Evolutionary conservation across 1,140 invertebrate genomes (phyloP).

Genomic region (Brachionus manjavacas): DNA sequence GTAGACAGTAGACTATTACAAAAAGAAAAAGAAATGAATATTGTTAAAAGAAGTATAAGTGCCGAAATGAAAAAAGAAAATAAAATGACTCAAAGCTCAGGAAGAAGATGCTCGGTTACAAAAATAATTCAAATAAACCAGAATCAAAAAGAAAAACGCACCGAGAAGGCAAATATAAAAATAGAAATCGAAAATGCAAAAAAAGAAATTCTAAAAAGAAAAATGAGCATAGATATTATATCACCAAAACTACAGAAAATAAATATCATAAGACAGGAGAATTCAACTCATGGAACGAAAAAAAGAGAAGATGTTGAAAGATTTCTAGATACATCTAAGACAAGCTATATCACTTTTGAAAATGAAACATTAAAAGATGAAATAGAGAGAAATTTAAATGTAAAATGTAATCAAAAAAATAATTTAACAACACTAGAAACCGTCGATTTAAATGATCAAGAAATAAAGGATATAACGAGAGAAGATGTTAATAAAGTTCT

Average conservation of each 20-base stretch:
- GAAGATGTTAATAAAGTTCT: too few species aligned
- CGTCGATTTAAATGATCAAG: too few species aligned
- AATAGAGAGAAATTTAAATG: background rate
- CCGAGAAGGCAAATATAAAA: background rate
- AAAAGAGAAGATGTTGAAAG: background rate
- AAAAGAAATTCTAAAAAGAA: slow-evolving; percentile 7
- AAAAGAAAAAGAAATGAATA: background rate
- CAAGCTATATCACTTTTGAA: background rate
- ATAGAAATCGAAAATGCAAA: background rate
- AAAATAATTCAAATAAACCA: slow-evolving; percentile 13
- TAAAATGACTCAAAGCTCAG: background rate
- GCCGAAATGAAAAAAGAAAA: background rate
- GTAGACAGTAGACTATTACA: background rate
- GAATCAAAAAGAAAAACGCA: background rate
- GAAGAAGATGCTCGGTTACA: background rate
- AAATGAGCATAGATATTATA: slow-evolving; percentile 5
- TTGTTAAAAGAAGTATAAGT: background rate
- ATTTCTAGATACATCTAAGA: background rate
- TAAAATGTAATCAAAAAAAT: too few species aligned
- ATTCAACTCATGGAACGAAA: background rate
- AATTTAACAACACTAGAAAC: too few species aligned
- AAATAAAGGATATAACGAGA: too few species aligned
- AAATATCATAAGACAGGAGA: background rate
- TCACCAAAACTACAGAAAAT: background rate
- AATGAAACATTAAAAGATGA: background rate